phyloP scores from a whole-genome alignment of 2,113 vertebrate species.

The Xiphias gladius region DNA sequence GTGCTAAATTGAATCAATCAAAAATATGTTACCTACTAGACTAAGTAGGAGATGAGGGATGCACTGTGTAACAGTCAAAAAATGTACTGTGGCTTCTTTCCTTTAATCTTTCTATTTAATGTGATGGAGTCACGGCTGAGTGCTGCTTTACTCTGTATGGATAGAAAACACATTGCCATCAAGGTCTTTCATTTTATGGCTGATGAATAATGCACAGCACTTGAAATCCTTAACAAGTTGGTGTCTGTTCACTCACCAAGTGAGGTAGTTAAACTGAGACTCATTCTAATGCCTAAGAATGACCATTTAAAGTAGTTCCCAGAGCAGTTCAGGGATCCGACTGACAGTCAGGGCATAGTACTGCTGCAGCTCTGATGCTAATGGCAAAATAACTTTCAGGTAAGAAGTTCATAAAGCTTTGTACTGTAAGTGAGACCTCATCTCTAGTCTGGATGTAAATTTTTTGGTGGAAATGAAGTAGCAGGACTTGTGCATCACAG shows the following conservation, averaged over 20 bases:
- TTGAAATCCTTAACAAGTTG: neutral
- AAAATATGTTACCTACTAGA: neutral
- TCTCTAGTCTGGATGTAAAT: neutral
- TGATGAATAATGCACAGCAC: neutral
- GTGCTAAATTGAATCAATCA: neutral
- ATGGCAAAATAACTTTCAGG: neutral
- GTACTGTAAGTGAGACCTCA: too few species aligned
- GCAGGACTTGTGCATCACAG: neutral
- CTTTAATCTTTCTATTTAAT: neutral
- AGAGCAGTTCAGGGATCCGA: neutral
- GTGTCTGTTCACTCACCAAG: neutral
- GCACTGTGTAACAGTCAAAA: neutral
- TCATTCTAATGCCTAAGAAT: neutral
- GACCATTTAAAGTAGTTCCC: neutral
- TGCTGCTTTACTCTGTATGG: neutral
- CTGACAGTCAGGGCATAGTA: neutral
- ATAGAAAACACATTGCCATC: neutral
- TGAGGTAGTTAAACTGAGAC: neutral
- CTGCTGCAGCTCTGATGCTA: neutral
- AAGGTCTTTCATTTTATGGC: neutral
- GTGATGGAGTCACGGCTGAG: neutral
- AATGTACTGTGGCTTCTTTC: neutral
- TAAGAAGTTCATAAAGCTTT: too few species aligned
- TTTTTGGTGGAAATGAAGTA: neutral
- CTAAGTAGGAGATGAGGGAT: neutral